Conservation (phyloP, 2,797 vertebrate genomes). For the Tokudaia tokunoshimensis region DNA sequence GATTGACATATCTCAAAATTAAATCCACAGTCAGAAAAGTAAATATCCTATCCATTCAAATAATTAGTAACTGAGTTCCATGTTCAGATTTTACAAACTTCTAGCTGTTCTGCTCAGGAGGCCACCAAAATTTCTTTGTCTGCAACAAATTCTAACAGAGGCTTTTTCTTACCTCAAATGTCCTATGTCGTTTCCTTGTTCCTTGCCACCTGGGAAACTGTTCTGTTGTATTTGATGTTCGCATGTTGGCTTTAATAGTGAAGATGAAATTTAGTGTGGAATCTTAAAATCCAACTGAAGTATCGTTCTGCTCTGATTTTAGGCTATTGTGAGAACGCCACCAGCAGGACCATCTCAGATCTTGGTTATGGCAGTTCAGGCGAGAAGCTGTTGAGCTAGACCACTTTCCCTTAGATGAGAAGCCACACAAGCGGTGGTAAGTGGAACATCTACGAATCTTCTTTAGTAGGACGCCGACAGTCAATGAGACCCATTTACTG, state of each 20-base stretch:
- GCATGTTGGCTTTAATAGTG: conserved; percentile 45
- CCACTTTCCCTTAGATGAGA: conserved; percentile 85
- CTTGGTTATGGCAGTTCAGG: conserved; percentile 83
- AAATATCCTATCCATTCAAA: not conserved
- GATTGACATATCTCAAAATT: not conserved
- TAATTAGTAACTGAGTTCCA: not conserved
- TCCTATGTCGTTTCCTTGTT: not conserved
- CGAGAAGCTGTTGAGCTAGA: conserved; percentile 86
- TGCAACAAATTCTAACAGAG: not conserved
- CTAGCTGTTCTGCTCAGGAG: not conserved
- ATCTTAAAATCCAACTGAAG: conserved; percentile 63
- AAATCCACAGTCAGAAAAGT: not conserved
- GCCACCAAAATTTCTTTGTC: not conserved
- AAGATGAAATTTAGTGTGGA: conserved; percentile 48
- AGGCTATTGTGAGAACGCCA: conserved; percentile 85
- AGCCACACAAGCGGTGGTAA: conserved; percentile 84
- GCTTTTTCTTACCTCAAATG: not conserved
- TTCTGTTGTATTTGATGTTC: conserved; percentile 41
- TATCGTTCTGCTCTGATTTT: conserved; percentile 75
- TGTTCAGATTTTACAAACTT: conserved; percentile 41
- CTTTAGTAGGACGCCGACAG: not conserved
- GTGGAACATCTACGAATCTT: conserved; percentile 69
- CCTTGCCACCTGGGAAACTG: not conserved
- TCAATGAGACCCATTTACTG: not conserved
- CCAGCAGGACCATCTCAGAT: conserved; percentile 73